Evolutionary conservation across 2,888 invertebrate genomes (phyloP).

Genomic region (Thyatira batis): DNA sequence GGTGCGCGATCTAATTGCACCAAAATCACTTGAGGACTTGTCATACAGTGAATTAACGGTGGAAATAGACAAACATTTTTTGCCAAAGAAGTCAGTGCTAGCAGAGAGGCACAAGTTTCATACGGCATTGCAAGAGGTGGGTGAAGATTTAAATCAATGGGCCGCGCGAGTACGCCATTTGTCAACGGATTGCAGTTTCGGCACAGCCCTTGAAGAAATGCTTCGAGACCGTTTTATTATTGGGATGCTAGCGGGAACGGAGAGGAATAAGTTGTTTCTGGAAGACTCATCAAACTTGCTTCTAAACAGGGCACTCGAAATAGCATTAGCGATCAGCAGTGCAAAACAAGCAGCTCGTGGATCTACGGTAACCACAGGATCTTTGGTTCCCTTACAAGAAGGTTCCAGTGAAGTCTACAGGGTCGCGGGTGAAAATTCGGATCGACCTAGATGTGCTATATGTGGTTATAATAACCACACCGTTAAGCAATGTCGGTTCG

Average conservation of each 20-base stretch:
- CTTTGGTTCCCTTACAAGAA: too few species aligned
- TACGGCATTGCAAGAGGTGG: slow-evolving; percentile 8
- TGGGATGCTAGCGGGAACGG: slow-evolving; percentile 17
- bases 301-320: too few species aligned
- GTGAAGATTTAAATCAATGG: slow-evolving; percentile 17
- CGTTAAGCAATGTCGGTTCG: slow-evolving; percentile 18
- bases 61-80: slow-evolving; percentile 18
- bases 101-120: slow-evolving; percentile 18
- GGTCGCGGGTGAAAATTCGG: neutral
- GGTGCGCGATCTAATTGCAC: slow-evolving; percentile 8
- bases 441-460: slow-evolving; percentile 10
- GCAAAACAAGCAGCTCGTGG: slow-evolving; percentile 6
- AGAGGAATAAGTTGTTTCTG: neutral
- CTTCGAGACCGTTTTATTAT: slow-evolving; percentile 24
- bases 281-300: too few species aligned
- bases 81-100: slow-evolving; percentile 12
- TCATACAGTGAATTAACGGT: slow-evolving; percentile 11
- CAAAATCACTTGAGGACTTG: slow-evolving; percentile 11
- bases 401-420: too few species aligned
- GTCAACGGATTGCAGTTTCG: slow-evolving; percentile 21
- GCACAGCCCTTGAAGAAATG: slow-evolving; percentile 15
- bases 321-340: too few species aligned
- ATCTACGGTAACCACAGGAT: too few species aligned
- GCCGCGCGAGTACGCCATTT: slow-evolving; percentile 20
- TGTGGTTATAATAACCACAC: slow-evolving; percentile 19